These are phyloP conservation scores for Eptatretus burgeri DNA, from an alignment of 2,113 vertebrate genomes.

Conservation along the genomic window DNA sequence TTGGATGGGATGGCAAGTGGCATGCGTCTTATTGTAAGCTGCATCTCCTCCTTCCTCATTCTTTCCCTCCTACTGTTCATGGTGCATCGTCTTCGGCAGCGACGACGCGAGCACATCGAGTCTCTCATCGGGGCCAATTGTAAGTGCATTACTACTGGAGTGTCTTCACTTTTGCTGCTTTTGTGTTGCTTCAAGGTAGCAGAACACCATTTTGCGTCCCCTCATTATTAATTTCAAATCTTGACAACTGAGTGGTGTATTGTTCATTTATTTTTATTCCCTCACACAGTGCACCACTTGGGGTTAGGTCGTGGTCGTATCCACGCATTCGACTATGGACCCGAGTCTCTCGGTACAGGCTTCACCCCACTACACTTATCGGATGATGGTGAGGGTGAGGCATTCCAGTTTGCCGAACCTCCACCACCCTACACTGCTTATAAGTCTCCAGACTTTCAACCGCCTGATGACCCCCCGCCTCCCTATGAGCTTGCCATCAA, in stretches of 20 bases:
- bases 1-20: constrained; percentile 95
- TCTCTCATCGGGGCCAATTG: constrained; percentile 74
- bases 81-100: constrained; percentile 74
- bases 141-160: constrained; percentile 19
- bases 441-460: constrained; percentile 75
- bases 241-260: neutral
- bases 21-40: constrained; percentile 88
- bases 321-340: constrained; percentile 78
- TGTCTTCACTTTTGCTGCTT: neutral
- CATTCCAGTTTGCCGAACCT: constrained; percentile 86
- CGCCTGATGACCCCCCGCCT: constrained; percentile 72
- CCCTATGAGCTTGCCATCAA: constrained; percentile 76
- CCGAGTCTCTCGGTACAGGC: constrained; percentile 61
- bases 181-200: neutral
- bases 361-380: constrained; percentile 81
- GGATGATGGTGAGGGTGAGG: constrained; percentile 72
- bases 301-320: constrained; percentile 61
- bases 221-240: neutral
- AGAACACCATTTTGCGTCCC: neutral
- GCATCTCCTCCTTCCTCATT: constrained; percentile 94
- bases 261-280: neutral
- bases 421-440: constrained; percentile 82
- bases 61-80: constrained; percentile 91
- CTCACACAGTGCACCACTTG: constrained; percentile 57
- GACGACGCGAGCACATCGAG: constrained; percentile 68